Base-by-base conservation (phyloP, 1,140 invertebrate genomes). In the Pseudomyrmex pallidus region DNA sequence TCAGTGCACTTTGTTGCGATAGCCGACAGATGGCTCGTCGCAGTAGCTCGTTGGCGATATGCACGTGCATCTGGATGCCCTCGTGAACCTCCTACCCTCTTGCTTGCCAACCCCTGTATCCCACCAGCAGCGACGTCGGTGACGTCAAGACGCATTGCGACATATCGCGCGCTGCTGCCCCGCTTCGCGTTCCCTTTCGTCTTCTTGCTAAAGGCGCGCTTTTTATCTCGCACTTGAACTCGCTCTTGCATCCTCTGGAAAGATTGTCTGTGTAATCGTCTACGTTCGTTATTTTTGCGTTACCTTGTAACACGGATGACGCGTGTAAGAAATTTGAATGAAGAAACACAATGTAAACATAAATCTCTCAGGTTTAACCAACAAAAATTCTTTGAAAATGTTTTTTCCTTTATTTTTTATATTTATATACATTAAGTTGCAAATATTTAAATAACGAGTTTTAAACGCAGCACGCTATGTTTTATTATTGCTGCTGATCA, bases 141-240 rank as follows among this genome's bases (percentile, higher is more conserved):
- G 92, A 93, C 92, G 92, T 93, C 92, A 93, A 93, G 92, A 93
- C 92, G 92, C 92, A 93, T 93, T 93, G 92, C 92, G 92, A 93
- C 92, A 93, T 91, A 91, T 90, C 90, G 90, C 83, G 86, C 74
- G 35, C 35, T 35, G 35, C 35, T 91, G 89, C 90, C 85, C 89
- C 89, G 86, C 73, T 83, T 74, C 44, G 12, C 70, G 35, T 20
- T 12, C 54, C 48, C 64, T 62, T 61, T 35, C 67, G 12, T 57
- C 25, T 10, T 73, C 20, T 54, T 72, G 66, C 63, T 72, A 46
- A 63, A 63, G 78, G 78, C 66, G 66, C 54, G 76, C 76, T 80
- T 80, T 80, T 72, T 80, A 61, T 35, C 76, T 59, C 54, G 15
- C 20, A 59, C 76, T 70, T 80, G 66, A 72, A 80, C 44, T 44